phyloP scores from a whole-genome alignment of 2,888 invertebrate genomes.

The Taenaris catops region DNA sequence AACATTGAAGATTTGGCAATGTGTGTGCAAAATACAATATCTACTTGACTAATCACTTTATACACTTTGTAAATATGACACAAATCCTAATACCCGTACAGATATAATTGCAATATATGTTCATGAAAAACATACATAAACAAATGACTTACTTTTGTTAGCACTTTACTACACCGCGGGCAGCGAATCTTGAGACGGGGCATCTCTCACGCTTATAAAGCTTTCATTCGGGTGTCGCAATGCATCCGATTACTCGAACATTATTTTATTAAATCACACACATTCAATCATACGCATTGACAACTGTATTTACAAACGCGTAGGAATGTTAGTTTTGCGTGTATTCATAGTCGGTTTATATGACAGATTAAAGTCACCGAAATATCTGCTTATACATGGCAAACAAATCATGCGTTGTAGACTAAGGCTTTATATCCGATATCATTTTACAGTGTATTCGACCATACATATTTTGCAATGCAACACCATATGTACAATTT shows the following conservation, averaged over 20 bases:
- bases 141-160: background rate
- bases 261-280: slow-evolving; percentile 13
- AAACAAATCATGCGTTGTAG: slow-evolving; percentile 22
- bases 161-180: background rate
- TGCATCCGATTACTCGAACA: slow-evolving; percentile 5
- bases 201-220: slow-evolving; percentile 50
- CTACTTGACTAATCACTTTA: too few relatives aligned
- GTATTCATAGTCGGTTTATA: background rate
- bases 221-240: slow-evolving; percentile 39
- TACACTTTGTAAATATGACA: too few relatives aligned
- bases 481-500: slow-evolving; percentile 20
- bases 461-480: slow-evolving; percentile 33
- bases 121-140: too few relatives aligned
- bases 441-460: slow-evolving; percentile 10
- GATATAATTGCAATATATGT: too few relatives aligned
- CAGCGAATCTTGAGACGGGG: background rate
- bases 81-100: too few relatives aligned
- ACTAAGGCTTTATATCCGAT: slow-evolving; percentile 25
- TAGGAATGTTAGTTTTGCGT: slow-evolving; percentile 2
- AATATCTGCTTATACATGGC: slow-evolving; percentile 16
- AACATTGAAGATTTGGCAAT: too few relatives aligned
- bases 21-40: too few relatives aligned
- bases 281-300: slow-evolving; percentile 1
- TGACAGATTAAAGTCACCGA: too few relatives aligned
- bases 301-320: background rate